Base-by-base conservation (phyloP, 2,888 invertebrate species). In the Keiferia lycopersicella region DNA sequence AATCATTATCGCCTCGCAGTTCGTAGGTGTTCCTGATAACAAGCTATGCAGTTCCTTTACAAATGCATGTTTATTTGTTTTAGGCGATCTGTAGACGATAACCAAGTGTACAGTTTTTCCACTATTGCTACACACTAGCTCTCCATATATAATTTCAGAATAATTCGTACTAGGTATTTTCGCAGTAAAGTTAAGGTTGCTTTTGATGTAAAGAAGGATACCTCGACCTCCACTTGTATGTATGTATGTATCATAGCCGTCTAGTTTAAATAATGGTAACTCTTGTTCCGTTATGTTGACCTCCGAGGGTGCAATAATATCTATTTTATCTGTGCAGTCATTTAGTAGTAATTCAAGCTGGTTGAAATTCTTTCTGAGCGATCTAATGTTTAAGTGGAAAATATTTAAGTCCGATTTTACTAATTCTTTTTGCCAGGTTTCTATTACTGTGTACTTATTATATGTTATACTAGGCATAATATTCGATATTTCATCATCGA, bases 241-340 rank as follows among this genome's bases (percentile, higher is more conserved):
- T 22, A 53, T 53, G 22, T 53, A 22, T 22, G 53, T 53, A 18
- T 53, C 53, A 22, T 22, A 53, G 16, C 53, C 53, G 6, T 53
- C 53, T 22, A 53, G 20, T 53, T 26, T 26, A 12, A 53, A 53
- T 26, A 53, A 12, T 1, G 53, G 14, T 14, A 53, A 22, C 11
- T 53, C 53, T 11, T 22, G 2, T 3, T 26, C 26, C 14, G 1
- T 6, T 14, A 53, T 53, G 14, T 53, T 53, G n/a, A 53, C 22
- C 26, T 53, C 53, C 1, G 53, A 22, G 12, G 22, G 20, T 7
- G 20, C 22, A 26, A 53, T 53, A 22, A 53, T 26, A 22, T 53
- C 22, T 10, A 53, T 22, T 14, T 11, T 53, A 2, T 53, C 14
- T 2, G 8, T 8, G 22, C 53, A 53, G 11, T 20, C 26, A 20